Conservation (phyloP, 1,140 invertebrate genomes). For the Thalassaphorura encarpata region DNA sequence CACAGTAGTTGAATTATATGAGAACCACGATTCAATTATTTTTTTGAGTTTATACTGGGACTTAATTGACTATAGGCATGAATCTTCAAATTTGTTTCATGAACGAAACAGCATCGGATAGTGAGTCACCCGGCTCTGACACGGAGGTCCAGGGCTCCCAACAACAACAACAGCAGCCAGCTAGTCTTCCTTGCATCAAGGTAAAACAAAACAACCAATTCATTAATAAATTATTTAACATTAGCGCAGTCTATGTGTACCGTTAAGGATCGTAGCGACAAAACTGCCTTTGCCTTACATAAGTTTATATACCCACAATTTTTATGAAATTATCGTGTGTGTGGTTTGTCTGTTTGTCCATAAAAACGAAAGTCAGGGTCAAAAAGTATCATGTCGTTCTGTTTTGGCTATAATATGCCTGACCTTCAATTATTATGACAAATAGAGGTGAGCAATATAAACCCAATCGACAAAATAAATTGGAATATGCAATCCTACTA, state of each 20-base stretch:
- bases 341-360: too few relatives aligned
- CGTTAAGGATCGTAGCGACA: background rate
- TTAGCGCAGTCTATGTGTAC: background rate
- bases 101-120: slow-evolving; percentile 79
- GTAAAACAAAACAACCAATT: background rate
- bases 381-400: too few relatives aligned
- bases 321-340: too few relatives aligned
- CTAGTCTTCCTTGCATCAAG: slow-evolving; percentile 28
- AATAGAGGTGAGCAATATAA: too few relatives aligned
- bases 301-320: too few relatives aligned
- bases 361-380: too few relatives aligned
- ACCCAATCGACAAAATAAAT: too few relatives aligned
- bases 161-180: slow-evolving; percentile 21
- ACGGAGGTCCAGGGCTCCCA: slow-evolving; percentile 19
- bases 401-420: too few relatives aligned
- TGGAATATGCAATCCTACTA: too few relatives aligned
- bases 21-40: slow-evolving; percentile 2
- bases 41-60: slow-evolving; percentile 9
- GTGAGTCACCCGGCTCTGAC: slow-evolving; percentile 33
- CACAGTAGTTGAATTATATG: slow-evolving; percentile 2
- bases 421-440: too few relatives aligned
- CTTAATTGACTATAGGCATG: slow-evolving; percentile 53
- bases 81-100: slow-evolving; percentile 92
- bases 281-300: too few relatives aligned
- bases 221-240: background rate